Evolutionary conservation across 2,797 vertebrate species (phyloP).

Genomic region (Sparus aurata): DNA sequence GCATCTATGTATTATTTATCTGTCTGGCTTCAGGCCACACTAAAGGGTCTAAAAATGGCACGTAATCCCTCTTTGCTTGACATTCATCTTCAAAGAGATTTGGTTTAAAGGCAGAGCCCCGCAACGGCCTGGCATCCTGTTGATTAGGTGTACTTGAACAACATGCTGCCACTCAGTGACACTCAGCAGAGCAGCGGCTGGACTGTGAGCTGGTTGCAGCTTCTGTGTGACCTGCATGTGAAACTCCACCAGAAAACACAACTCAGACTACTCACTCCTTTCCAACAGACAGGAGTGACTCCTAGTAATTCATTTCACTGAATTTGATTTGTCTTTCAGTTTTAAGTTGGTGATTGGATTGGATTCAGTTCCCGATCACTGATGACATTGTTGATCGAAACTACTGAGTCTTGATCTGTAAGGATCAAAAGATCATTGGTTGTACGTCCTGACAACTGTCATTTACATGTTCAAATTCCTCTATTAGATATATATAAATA

Average conservation of each 20-base stretch:
- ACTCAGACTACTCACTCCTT: not conserved
- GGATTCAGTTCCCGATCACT: too few species aligned
- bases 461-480: too few species aligned
- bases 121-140: constrained; percentile 52
- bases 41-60: constrained; percentile 71
- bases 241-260: not conserved
- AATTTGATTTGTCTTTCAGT: too few species aligned
- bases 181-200: constrained; percentile 40
- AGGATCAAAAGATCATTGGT: too few species aligned
- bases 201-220: constrained; percentile 30
- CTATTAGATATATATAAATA: too few species aligned
- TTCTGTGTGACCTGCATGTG: constrained; percentile 14
- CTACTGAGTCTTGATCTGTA: too few species aligned
- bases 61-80: constrained; percentile 67
- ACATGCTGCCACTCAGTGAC: constrained; percentile 53
- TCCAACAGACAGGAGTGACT: not conserved
- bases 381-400: too few species aligned
- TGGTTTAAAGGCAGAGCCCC: constrained; percentile 63
- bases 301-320: not conserved
- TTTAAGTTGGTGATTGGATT: too few species aligned
- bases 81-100: constrained; percentile 76
- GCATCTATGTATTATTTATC: constrained; percentile 48
- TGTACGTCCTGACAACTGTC: too few species aligned
- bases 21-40: constrained; percentile 55
- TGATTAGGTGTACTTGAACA: constrained; percentile 60